These are phyloP conservation scores for Sebastiscus albofasciatus DNA, from an alignment of 2,797 vertebrate species.

Conservation along the genomic window DNA sequence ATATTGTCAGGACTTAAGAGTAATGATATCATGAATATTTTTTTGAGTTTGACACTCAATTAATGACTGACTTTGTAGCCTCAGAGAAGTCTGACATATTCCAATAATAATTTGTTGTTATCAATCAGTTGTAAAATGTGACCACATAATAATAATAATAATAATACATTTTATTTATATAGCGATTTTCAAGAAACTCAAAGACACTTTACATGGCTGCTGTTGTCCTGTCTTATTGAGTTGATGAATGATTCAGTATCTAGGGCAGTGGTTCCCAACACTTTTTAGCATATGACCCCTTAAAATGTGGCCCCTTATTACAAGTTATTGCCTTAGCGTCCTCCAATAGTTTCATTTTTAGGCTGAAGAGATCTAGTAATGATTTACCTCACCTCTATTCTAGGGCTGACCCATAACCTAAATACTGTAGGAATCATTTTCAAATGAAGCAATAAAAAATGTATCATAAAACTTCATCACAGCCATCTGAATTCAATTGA, in stretches of 20 bases:
- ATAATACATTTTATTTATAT: no score
- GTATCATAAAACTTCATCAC: neutral
- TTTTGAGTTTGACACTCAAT: neutral
- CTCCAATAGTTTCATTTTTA: neutral
- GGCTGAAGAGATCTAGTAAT: neutral
- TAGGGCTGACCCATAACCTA: neutral
- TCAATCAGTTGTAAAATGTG: neutral
- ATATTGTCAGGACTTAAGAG: neutral
- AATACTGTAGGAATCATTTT: neutral
- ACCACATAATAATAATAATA: neutral
- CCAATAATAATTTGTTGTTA: neutral
- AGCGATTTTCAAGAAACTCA: no score
- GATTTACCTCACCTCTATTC: neutral
- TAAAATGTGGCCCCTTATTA: neutral
- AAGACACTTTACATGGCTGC: no score
- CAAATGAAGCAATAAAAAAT: neutral
- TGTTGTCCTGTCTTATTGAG: neutral
- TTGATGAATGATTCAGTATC: neutral
- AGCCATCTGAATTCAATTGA: neutral
- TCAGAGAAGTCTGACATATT: neutral
- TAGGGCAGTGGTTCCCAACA: neutral
- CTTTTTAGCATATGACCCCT: neutral
- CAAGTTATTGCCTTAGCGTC: neutral
- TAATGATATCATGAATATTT: neutral
- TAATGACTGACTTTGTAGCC: neutral